Evolutionary conservation across 2,888 invertebrate species (phyloP).

Genomic region (Platypus cylindrus): DNA sequence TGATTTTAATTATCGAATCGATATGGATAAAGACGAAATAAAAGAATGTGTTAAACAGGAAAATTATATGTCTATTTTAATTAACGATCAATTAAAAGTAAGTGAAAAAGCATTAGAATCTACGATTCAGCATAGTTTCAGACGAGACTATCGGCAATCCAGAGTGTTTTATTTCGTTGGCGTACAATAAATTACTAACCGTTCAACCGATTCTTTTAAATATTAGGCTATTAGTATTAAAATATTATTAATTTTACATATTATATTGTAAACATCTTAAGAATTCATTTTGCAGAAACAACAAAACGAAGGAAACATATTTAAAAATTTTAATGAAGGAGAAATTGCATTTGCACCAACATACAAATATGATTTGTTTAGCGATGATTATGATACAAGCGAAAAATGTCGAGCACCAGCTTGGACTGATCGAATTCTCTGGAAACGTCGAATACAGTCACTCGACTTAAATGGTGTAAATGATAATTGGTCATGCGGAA

Average conservation of each 20-base stretch:
- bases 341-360: slow-evolving; percentile 88
- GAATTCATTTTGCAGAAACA: slow-evolving; percentile 44
- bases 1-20: slow-evolving; percentile 96
- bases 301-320: slow-evolving; percentile 70
- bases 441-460: slow-evolving; percentile 69
- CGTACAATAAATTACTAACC: no score
- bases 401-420: slow-evolving; percentile 96
- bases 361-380: slow-evolving; percentile 97
- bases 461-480: slow-evolving; percentile 48
- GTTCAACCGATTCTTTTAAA: no score
- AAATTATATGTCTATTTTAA: slow-evolving; percentile 62
- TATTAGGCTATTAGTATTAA: no score
- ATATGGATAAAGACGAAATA: slow-evolving; percentile 89
- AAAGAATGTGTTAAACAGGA: slow-evolving; percentile 68
- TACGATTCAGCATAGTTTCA: no score
- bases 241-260: no score
- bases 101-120: no score
- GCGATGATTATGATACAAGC: slow-evolving; percentile 97
- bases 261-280: no score
- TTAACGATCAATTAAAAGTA: slow-evolving; percentile 74
- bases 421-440: slow-evolving; percentile 96
- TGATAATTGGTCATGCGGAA: slow-evolving; percentile 59
- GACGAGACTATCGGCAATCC: no score
- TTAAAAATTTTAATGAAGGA: slow-evolving; percentile 88
- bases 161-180: no score